Evolutionary conservation across 2,113 vertebrate species (phyloP), one percentile per base, ranked within the genome.

Genomic region (Calidris pygmaea): DNA sequence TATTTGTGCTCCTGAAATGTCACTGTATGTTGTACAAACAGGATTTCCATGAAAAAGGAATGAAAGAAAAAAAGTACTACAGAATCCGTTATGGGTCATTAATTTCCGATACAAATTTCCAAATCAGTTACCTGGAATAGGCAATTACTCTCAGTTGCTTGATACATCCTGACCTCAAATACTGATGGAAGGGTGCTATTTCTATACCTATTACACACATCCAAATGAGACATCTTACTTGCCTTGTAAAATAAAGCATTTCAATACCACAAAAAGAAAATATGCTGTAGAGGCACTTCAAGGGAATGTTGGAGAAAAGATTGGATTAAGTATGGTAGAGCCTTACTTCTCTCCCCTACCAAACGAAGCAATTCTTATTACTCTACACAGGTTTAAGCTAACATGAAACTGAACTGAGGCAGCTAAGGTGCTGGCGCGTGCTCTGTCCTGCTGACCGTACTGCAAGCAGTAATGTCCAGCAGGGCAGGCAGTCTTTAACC

Each of bases 141-240:
- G 85, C 88, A 90, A 97, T 95, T 67, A 73, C 85, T 94, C 81
- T 95, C 89, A 84, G 41, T 97, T 94, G 85, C 70, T 92, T 56
- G 75, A 75, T 90, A 89, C 45, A 93, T 92, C 80, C 90, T 79
- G 65, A 71, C 37, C 58, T 89, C 76, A 89, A 72, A 60, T 63
- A 74, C 39, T 37, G 53, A 73, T 7, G 34, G n/a, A 48, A 63
- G 9, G 4, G 4, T 72, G 9, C 53, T 79, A 65, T 68, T 88
- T 50, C 53, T 63, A 48, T 52, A 70, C 14, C 12, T 67, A 22
- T 47, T 59, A 59, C 34, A 55, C 5, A 50, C 3, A 8, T 73
- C 35, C 59, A 77, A 94, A 73, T 7, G 10, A 88, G 58, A 60
- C 15, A 24, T 79, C 41, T 58, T n/a, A 85, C 52, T 84, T 21